Base-by-base conservation (phyloP, 2,888 invertebrate species). In the Dynastes grantii region DNA sequence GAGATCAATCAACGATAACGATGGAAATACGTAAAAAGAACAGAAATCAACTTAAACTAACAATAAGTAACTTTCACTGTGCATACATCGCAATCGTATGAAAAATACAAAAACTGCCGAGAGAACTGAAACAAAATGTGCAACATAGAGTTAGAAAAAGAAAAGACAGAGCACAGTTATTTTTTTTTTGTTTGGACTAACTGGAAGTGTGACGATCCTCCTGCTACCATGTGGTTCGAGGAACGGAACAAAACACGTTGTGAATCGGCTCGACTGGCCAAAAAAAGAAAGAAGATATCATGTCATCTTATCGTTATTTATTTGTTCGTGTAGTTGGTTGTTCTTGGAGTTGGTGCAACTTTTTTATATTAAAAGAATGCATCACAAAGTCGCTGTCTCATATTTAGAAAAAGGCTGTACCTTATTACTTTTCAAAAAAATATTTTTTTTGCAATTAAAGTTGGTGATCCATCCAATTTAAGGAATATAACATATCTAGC, bases 161-260 rank as follows among this genome's bases (percentile, higher is more conserved):
- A 77, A 71, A 70, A 61, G n/a, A 77, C 32, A 77, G 61, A 77
- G 77, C 53, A 75, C 75, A 78, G 29, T 32, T 65, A 76, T 45
- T 53, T 37, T 32, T 37, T 37, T 37, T 37, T 4, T 37, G 1
- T 37, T 80, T 81, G 68, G 86, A 93, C 93, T 94, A 92, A 94
- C 94, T 93, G 93, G 89, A 92, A 93, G 91, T 94, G 92, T 86
- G 92, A 91, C 86, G 92, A 90, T 88, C 91, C 92, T 86, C 90
- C 90, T 83, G 92, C 90, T 84, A 92, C 90, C 93, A 94, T 92
- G 89, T 94, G 94, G 90, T 94, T 94, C 85, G 93, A 92, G 85
- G 92, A 92, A 88, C 92, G 92, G 91, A 93, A 94, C 89, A 94
- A 91, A 85, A 94, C 94, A 86, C 94, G 91, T 89, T 94, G 94